phyloP scores from a whole-genome alignment of 1,140 invertebrate genomes.

The Calliphora vicina region DNA sequence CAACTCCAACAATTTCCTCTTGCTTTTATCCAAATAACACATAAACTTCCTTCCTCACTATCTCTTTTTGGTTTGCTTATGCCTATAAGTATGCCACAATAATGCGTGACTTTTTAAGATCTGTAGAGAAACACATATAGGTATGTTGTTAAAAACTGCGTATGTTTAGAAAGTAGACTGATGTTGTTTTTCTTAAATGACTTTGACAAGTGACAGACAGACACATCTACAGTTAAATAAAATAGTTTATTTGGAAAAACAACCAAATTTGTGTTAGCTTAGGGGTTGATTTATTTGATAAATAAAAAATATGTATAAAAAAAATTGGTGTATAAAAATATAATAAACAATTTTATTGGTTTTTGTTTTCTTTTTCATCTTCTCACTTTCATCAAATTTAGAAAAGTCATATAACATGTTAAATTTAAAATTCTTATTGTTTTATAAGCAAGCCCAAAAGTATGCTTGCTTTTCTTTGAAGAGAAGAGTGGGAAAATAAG shows the following conservation, averaged over 20 bases:
- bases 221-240: neutral
- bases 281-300: too few species aligned
- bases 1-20: neutral
- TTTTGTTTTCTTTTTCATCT: too few species aligned
- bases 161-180: neutral
- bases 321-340: too few species aligned
- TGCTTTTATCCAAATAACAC: neutral
- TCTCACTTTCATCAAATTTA: too few species aligned
- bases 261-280: neutral
- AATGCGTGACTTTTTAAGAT: conserved; percentile 20
- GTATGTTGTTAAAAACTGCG: neutral
- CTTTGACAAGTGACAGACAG: conserved; percentile 25
- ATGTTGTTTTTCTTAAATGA: conserved; percentile 12
- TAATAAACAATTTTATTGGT: too few species aligned
- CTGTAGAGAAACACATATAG: too few species aligned
- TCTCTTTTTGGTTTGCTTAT: neutral
- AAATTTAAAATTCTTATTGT: neutral
- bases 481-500: too few species aligned
- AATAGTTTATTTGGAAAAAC: conserved; percentile 23
- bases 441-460: neutral
- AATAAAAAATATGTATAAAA: too few species aligned
- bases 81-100: neutral
- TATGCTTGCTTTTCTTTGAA: neutral
- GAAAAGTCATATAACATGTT: too few species aligned
- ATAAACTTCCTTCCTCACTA: neutral